Percentiles rank a stretch among this genome's conserved stretches.
Evolutionary conservation across 2,797 vertebrate species (phyloP).

Genomic region (Tolypeutes matacus): DNA sequence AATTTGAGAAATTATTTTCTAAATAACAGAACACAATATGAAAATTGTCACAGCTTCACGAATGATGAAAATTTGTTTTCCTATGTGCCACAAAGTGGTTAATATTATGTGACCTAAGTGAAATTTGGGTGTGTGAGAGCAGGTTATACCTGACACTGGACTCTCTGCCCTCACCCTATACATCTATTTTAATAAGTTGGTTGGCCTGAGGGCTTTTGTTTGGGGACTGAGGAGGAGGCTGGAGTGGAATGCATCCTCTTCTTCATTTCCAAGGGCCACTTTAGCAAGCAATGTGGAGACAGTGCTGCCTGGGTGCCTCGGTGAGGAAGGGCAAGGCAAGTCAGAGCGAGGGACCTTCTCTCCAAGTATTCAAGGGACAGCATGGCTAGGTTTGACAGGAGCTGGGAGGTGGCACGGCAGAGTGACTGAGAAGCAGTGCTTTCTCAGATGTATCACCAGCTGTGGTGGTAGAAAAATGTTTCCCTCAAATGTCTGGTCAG

Average conservation of each 20-base stretch:
- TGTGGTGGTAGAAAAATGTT: neutral
- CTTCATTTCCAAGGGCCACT: neutral
- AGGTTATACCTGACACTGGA: neutral
- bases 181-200: neutral
- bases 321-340: neutral
- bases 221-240: neutral
- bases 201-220: neutral
- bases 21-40: neutral
- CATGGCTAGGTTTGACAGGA: neutral
- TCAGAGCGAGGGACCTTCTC: neutral
- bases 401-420: too few relatives aligned
- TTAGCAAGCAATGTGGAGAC: neutral
- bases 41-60: neutral
- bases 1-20: neutral
- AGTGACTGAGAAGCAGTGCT: neutral
- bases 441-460: neutral
- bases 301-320: neutral
- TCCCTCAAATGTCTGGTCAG: neutral
- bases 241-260: neutral
- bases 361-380: neutral
- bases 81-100: neutral
- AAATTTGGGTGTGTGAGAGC: neutral
- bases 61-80: neutral
- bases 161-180: neutral
- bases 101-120: neutral